Evolutionary conservation across 2,797 vertebrate species (phyloP).

Genomic region (Valencia hispanica): DNA sequence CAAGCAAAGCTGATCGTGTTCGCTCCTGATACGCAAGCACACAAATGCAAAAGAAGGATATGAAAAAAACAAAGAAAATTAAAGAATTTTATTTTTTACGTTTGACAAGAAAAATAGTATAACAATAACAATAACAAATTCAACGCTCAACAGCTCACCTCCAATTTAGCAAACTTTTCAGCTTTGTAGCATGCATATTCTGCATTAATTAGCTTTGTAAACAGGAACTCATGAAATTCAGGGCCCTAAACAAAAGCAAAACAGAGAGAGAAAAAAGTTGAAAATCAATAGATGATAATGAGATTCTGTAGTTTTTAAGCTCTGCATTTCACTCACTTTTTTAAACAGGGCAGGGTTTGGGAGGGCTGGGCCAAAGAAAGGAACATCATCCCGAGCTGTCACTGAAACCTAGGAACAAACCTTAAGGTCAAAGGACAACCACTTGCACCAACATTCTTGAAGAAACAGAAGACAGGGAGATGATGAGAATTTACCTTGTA

Average conservation of each 20-base stretch:
- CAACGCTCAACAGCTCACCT: slow-evolving; percentile 77
- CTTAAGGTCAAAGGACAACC: background rate
- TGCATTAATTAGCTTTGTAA: slow-evolving; percentile 96
- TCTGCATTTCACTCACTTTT: slow-evolving; percentile 85
- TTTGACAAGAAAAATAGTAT: too few species aligned
- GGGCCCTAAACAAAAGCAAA: slow-evolving; percentile 78
- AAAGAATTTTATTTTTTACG: background rate
- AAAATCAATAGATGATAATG: background rate
- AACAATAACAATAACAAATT: background rate
- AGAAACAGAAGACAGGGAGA: slow-evolving; percentile 12
- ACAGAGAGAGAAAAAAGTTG: background rate
- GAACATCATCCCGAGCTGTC: slow-evolving; percentile 92
- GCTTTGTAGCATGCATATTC: slow-evolving; percentile 96
- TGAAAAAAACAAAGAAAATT: background rate
- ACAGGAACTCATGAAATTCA: slow-evolving; percentile 93
- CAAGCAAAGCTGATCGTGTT: slow-evolving; percentile 88
- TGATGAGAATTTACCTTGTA: slow-evolving; percentile 86
- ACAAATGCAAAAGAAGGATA: background rate
- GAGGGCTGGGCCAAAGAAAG: slow-evolving; percentile 92
- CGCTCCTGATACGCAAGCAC: slow-evolving; percentile 82
- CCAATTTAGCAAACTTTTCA: slow-evolving; percentile 95
- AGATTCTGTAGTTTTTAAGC: background rate
- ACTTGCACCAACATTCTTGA: background rate
- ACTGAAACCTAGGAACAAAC: slow-evolving; percentile 86
- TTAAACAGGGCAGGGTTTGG: slow-evolving; percentile 91